These are phyloP conservation scores for Dryomyza anilis DNA, from an alignment of 2,888 invertebrate genomes.

Conservation along the genomic window DNA sequence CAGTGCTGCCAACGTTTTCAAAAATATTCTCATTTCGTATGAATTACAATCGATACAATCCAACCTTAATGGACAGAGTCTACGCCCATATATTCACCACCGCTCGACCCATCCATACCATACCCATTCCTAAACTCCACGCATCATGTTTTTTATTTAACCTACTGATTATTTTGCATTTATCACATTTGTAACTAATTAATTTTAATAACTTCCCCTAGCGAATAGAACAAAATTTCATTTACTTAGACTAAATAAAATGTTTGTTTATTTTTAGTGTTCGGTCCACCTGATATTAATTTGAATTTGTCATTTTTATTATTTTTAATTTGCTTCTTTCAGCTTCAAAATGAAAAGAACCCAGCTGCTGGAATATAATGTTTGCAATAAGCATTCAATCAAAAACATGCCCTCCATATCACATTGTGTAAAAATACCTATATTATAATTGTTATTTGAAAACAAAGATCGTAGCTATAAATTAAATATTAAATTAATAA, in stretches of 20 bases:
- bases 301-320: background rate
- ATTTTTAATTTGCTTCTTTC: background rate
- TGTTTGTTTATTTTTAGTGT: conserved; percentile 45
- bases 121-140: background rate
- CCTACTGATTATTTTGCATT: conserved; percentile 38
- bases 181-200: conserved; percentile 54
- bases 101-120: background rate
- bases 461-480: too few relatives aligned
- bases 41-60: background rate
- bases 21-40: too few relatives aligned
- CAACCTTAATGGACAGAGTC: background rate
- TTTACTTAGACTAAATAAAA: conserved; percentile 58
- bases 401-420: too few relatives aligned
- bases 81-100: background rate
- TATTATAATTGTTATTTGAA: too few relatives aligned
- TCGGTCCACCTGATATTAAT: background rate
- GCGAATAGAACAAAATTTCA: conserved; percentile 48
- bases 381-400: too few relatives aligned
- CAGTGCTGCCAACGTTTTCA: background rate
- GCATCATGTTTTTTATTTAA: background rate
- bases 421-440: too few relatives aligned
- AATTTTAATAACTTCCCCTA: background rate
- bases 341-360: too few relatives aligned
- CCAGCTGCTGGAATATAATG: too few relatives aligned
- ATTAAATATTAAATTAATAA: too few relatives aligned